Conservation (phyloP, 2,113 vertebrate genomes). For the Trogon melanurus region DNA sequence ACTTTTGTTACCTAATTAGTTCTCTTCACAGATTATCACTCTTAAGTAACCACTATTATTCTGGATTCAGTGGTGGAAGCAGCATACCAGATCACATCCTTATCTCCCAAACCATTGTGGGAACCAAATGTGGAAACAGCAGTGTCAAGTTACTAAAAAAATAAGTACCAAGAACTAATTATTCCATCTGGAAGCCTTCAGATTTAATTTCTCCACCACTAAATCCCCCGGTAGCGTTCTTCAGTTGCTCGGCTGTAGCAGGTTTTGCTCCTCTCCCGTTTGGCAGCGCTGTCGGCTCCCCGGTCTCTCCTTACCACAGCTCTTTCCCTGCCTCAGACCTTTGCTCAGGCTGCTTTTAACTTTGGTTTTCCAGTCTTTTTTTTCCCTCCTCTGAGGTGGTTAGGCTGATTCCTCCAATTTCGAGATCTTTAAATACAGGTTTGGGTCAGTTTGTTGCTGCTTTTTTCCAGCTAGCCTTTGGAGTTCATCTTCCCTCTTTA, state of each 20-base stretch:
- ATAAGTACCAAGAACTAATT: not conserved
- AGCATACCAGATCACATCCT: not conserved
- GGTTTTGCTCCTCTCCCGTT: accelerated
- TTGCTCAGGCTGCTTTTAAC: not conserved
- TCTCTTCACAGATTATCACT: not conserved
- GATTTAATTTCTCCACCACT: not conserved
- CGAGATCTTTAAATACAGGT: not conserved
- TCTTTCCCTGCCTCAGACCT: accelerated
- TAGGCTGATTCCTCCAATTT: not conserved
- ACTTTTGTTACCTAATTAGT: not conserved
- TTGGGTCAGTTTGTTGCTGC: not conserved
- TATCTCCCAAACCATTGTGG: not conserved
- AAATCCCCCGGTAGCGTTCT: accelerated
- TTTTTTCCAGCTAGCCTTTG: not conserved
- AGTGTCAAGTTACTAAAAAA: not conserved
- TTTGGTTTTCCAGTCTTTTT: not conserved
- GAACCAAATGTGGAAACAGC: not conserved
- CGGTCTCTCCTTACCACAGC: accelerated
- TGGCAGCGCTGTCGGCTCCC: not conserved
- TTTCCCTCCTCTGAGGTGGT: not conserved
- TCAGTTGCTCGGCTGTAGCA: not conserved
- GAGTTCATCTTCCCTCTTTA: not conserved
- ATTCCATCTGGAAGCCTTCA: not conserved
- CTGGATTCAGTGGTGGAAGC: not conserved
- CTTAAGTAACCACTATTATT: not conserved